Percentiles rank a stretch among this genome's conserved stretches.
These are phyloP conservation scores for Picathartes gymnocephalus DNA, from an alignment of 2,113 vertebrate species.

Conservation along the genomic window DNA sequence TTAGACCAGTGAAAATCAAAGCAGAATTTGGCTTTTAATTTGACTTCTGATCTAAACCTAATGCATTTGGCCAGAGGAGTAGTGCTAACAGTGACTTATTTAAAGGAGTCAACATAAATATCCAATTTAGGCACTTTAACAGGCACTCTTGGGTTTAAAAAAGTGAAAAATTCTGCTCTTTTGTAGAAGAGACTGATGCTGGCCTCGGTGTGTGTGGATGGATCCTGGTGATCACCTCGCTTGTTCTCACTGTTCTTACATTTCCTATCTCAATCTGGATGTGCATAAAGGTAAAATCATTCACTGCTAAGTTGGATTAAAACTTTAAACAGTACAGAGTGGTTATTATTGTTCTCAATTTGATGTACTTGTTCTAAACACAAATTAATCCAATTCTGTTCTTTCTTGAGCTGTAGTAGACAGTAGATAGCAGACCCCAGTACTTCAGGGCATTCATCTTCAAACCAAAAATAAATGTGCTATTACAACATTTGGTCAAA, in stretches of 20 bases:
- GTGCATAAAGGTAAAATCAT: constrained; percentile 87
- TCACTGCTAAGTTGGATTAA: background rate
- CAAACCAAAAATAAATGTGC: background rate
- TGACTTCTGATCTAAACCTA: background rate
- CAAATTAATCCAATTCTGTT: background rate
- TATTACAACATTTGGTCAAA: background rate
- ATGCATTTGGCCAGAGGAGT: background rate
- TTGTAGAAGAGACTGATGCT: background rate
- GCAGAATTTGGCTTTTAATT: background rate
- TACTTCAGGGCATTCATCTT: background rate
- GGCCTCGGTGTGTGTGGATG: constrained; percentile 83
- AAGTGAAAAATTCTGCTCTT: background rate
- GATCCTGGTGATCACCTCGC: constrained; percentile 77
- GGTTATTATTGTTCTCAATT: background rate
- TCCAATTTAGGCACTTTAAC: background rate
- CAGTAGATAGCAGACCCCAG: background rate
- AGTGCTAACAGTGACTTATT: background rate
- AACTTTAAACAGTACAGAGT: background rate
- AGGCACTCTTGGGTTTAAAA: background rate
- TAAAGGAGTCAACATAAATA: background rate
- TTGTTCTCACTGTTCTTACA: constrained; percentile 77
- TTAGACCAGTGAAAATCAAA: background rate
- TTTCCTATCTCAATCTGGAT: constrained; percentile 91
- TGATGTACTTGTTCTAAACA: background rate
- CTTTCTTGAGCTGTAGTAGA: background rate